Conservation (phyloP, 2,797 vertebrate genomes). For the Cuniculus paca region DNA sequence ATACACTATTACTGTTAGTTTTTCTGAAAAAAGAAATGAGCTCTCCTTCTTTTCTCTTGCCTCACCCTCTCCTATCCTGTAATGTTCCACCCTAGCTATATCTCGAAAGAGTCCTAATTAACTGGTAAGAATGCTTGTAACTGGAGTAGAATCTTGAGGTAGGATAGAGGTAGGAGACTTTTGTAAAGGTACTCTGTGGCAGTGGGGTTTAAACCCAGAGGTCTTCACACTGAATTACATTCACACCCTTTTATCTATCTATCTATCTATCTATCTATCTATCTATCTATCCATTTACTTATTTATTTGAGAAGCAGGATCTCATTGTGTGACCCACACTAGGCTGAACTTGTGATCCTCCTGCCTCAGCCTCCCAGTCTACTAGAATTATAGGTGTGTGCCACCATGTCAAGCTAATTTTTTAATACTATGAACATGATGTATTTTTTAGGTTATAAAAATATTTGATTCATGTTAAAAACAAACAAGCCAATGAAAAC, state of each 20-base stretch:
- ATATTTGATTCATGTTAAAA: not conserved
- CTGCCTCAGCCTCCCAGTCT: not conserved
- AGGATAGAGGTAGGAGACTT: not conserved
- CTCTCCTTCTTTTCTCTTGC: not conserved
- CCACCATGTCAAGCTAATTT: not conserved
- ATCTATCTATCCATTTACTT: not conserved
- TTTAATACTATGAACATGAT: not conserved
- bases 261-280: not conserved
- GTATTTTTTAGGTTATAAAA: not conserved
- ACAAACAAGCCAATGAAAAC: slow-evolving; percentile 17
- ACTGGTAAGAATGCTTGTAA: not conserved
- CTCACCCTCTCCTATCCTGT: not conserved
- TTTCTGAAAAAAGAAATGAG: not conserved
- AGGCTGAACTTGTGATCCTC: not conserved
- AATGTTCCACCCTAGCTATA: not conserved
- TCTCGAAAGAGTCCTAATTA: not conserved
- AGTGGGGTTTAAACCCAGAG: not conserved
- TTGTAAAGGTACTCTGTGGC: not conserved
- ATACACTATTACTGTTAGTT: not conserved
- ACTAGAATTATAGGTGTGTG: not conserved
- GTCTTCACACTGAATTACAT: not conserved
- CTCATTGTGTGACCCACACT: not conserved
- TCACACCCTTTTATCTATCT: not conserved
- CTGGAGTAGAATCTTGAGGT: not conserved
- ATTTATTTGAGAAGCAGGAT: not conserved